Evolutionary conservation across 92 coral and sea anemone genomes (phyloP).

Genomic region (Palythoa grandis): DNA sequence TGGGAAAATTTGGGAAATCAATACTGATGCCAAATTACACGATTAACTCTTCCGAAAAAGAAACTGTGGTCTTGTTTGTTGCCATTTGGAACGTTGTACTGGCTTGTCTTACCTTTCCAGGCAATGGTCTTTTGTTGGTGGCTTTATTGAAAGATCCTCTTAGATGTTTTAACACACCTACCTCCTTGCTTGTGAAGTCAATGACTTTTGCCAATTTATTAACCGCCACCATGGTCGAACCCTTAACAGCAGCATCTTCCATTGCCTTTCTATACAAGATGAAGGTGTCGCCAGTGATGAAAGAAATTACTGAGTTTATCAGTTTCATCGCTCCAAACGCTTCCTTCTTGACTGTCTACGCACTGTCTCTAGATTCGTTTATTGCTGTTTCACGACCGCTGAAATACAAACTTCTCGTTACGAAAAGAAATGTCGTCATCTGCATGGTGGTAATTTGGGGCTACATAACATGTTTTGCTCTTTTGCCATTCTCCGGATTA

Average conservation of each 20-base stretch:
- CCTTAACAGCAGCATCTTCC: conserved; percentile 47
- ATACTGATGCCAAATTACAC: conserved; percentile 10
- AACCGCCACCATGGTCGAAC: conserved; percentile 49
- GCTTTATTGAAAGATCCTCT: conserved; percentile 47
- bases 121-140: conserved; percentile 59
- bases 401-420: conserved; percentile 53
- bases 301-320: conserved; percentile 37
- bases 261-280: conserved; percentile 18
- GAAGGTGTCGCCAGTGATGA: neutral
- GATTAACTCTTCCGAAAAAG: neutral
- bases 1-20: neutral
- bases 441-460: conserved; percentile 54
- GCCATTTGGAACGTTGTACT: conserved; percentile 27
- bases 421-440: conserved; percentile 39
- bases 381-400: conserved; percentile 59
- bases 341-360: conserved; percentile 63
- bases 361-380: conserved; percentile 60
- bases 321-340: conserved; percentile 60
- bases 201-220: conserved; percentile 72
- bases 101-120: conserved; percentile 55
- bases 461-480: conserved; percentile 54
- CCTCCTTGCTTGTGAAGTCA: conserved; percentile 56
- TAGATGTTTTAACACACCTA: conserved; percentile 60
- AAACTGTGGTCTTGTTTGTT: conserved; percentile 6
- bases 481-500: conserved; percentile 44